Evolutionary conservation across 2,888 invertebrate genomes (phyloP).

Genomic region (Dermolepida albohirtum): DNA sequence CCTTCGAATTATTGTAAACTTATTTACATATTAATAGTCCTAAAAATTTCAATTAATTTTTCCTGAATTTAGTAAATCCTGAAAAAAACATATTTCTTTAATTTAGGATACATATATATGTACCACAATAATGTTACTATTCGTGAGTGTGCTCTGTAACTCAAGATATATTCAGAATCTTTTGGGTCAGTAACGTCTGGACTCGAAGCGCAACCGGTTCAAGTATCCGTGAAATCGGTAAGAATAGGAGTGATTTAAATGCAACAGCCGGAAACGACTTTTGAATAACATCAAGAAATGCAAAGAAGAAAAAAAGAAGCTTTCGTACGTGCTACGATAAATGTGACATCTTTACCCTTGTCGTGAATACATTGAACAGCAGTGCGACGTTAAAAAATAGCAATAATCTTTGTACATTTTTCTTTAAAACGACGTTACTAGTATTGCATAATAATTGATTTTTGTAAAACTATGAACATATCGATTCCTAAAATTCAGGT

Average conservation of each 20-base stretch:
- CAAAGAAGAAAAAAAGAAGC: neutral
- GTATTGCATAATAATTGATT: too few relatives aligned
- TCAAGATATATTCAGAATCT: constrained; percentile 24
- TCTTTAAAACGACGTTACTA: neutral
- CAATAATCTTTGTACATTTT: neutral
- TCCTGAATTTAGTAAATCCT: too few relatives aligned
- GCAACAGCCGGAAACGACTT: constrained; percentile 46
- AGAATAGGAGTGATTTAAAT: constrained; percentile 54
- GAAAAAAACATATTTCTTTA: too few relatives aligned
- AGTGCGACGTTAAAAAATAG: constrained; percentile 14
- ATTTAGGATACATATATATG: neutral
- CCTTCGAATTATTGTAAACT: too few relatives aligned
- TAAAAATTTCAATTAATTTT: too few relatives aligned
- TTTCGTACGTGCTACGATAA: constrained; percentile 1
- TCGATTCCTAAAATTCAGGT: too few relatives aligned
- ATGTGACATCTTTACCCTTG: constrained; percentile 18
- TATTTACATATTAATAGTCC: too few relatives aligned
- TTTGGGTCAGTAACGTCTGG: constrained; percentile 39
- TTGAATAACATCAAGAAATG: constrained; percentile 41
- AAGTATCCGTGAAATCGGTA: constrained; percentile 54
- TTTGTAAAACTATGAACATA: too few relatives aligned
- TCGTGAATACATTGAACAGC: constrained; percentile 15
- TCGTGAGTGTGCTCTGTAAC: too few relatives aligned
- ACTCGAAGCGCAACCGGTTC: constrained; percentile 42
- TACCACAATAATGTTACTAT: neutral